Percentiles rank a stretch among this genome's conserved stretches.
phyloP scores from a whole-genome alignment of 2,888 invertebrate species.

The Colletes collaris region DNA sequence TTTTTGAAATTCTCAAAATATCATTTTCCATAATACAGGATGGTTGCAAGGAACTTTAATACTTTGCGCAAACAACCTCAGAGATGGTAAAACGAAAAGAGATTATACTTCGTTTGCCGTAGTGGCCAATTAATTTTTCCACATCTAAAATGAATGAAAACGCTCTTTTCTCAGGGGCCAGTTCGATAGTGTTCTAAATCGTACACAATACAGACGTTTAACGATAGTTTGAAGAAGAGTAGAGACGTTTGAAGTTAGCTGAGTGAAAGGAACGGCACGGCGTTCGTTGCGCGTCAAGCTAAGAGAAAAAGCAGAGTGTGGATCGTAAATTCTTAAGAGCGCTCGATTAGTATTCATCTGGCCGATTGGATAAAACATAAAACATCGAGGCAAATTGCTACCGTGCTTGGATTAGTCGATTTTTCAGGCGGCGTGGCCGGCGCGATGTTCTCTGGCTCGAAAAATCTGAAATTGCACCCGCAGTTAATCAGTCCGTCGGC shows the following conservation, averaged over 20 bases:
- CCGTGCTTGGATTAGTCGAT: constrained; percentile 26
- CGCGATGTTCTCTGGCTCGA: constrained; percentile 20
- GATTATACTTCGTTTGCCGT: no score
- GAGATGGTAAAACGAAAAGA: no score
- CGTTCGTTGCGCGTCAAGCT: background rate
- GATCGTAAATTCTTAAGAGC: constrained; percentile 17
- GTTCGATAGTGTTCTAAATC: no score
- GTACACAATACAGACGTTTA: no score
- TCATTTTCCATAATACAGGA: no score
- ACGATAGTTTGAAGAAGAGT: no score
- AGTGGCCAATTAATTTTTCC: no score
- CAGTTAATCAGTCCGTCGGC: constrained; percentile 45
- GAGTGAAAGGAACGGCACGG: background rate
- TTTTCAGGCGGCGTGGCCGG: constrained; percentile 19
- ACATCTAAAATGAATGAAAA: no score
- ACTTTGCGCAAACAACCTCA: no score
- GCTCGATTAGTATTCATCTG: constrained; percentile 31
- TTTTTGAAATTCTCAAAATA: no score
- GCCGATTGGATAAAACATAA: constrained; percentile 35
- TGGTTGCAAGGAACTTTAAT: no score
- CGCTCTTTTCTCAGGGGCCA: no score
- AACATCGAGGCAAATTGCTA: constrained; percentile 39
- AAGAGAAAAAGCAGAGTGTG: constrained; percentile 1
- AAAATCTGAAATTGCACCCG: constrained; percentile 43
- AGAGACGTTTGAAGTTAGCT: background rate